Conservation (phyloP, 1,140 invertebrate genomes). For the Ostrea edulis region DNA sequence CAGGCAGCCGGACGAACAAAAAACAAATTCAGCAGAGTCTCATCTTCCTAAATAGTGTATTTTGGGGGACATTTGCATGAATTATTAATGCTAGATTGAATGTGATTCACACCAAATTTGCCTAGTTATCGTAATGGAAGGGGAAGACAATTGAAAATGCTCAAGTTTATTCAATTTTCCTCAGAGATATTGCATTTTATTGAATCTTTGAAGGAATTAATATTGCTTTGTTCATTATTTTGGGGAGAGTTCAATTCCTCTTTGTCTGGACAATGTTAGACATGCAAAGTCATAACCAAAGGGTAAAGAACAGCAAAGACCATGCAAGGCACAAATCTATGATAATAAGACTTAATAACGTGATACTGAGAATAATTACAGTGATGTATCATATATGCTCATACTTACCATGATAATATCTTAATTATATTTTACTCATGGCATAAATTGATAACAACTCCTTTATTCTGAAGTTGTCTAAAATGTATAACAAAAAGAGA, state of each 20-base stretch:
- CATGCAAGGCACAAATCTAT: too few species aligned
- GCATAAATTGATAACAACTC: too few species aligned
- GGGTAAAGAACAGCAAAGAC: background rate
- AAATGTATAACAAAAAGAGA: too few species aligned
- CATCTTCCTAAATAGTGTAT: constrained; percentile 36
- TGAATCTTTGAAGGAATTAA: constrained; percentile 35
- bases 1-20: constrained; percentile 28
- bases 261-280: constrained; percentile 17
- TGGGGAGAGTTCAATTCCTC: background rate
- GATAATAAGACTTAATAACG: too few species aligned
- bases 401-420: too few species aligned
- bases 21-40: constrained; percentile 19
- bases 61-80: constrained; percentile 36
- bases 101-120: constrained; percentile 38
- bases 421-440: too few species aligned
- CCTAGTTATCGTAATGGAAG: constrained; percentile 24
- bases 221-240: constrained; percentile 26
- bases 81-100: constrained; percentile 38
- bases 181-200: constrained; percentile 21
- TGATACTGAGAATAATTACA: too few species aligned
- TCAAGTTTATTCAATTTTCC: constrained; percentile 17
- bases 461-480: too few species aligned
- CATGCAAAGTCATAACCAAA: background rate
- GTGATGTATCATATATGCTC: too few species aligned
- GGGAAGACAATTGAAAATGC: constrained; percentile 32